Evolutionary conservation across 2,797 vertebrate species (phyloP).

Genomic region (Epinephelus awoara): DNA sequence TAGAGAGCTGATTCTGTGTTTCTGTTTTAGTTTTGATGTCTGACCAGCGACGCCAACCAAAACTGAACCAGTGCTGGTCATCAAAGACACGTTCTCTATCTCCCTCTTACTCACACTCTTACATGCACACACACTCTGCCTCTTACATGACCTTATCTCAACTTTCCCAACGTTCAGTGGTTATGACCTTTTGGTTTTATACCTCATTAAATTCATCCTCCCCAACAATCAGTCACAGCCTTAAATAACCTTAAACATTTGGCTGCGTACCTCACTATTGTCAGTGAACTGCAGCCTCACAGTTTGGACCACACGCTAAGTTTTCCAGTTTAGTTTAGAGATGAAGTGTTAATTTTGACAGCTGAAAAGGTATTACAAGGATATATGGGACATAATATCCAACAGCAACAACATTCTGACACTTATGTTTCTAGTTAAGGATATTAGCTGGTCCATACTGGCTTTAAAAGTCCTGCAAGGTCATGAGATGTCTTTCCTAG

Average conservation of each 20-base stretch:
- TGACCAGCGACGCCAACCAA: constrained; percentile 42
- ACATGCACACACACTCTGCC: background rate
- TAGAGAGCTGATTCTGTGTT: constrained; percentile 25
- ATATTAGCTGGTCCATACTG: background rate
- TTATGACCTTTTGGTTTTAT: constrained; percentile 21
- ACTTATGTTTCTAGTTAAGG: background rate
- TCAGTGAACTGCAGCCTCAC: background rate
- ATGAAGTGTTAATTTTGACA: background rate
- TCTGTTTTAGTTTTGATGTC: constrained; percentile 45
- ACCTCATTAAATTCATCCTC: constrained; percentile 20
- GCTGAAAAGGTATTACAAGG: background rate
- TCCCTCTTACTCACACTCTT: constrained; percentile 3
- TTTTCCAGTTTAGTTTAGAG: constrained; percentile 1
- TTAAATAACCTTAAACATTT: background rate
- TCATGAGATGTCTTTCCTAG: background rate
- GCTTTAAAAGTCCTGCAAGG: background rate
- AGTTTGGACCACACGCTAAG: background rate
- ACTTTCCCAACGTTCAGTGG: constrained; percentile 26
- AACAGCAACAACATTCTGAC: background rate
- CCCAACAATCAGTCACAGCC: background rate
- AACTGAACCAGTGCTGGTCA: constrained; percentile 15
- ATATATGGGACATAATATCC: background rate
- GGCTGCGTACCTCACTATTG: background rate
- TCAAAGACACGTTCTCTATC: constrained; percentile 36
- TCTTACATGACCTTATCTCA: constrained; percentile 17